Conservation (phyloP, 2,113 vertebrate genomes). For the Campylomormyrus tamandua region DNA sequence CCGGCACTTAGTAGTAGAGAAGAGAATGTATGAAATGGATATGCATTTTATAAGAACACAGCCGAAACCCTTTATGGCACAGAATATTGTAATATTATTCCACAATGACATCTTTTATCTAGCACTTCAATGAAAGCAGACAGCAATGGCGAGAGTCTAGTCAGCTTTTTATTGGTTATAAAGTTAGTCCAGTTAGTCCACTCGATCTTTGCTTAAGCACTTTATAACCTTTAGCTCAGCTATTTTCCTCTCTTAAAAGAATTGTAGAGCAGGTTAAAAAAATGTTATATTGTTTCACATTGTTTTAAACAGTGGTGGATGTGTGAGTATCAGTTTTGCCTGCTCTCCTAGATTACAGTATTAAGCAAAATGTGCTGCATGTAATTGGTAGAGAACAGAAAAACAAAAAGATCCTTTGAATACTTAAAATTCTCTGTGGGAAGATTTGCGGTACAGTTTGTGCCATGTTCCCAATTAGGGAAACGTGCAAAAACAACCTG, state of each 20-base stretch:
- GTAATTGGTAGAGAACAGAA: neutral
- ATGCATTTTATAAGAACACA: neutral
- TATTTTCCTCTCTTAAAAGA: neutral
- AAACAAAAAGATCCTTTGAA: neutral
- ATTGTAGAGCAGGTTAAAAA: neutral
- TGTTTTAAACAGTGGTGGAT: neutral
- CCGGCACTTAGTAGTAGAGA: neutral
- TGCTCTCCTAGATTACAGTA: neutral
- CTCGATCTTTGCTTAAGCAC: neutral
- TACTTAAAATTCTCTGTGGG: slow-evolving; percentile 9
- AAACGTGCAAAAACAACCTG: slow-evolving; percentile 33
- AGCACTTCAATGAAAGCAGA: neutral
- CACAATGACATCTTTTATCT: neutral
- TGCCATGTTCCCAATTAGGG: slow-evolving; percentile 42
- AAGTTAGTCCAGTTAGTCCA: neutral
- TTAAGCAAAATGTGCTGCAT: neutral
- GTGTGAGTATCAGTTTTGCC: no score
- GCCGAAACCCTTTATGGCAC: neutral
- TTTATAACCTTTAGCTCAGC: neutral
- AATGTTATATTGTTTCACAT: neutral
- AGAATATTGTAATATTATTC: neutral
- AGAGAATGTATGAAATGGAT: neutral
- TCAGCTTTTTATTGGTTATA: neutral
- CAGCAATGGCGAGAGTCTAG: neutral
- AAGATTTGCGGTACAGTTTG: slow-evolving; percentile 33